Percentiles rank a stretch among this genome's conserved stretches.
These are phyloP conservation scores for Sericinus montela DNA, from an alignment of 2,888 invertebrate species.

Conservation along the genomic window DNA sequence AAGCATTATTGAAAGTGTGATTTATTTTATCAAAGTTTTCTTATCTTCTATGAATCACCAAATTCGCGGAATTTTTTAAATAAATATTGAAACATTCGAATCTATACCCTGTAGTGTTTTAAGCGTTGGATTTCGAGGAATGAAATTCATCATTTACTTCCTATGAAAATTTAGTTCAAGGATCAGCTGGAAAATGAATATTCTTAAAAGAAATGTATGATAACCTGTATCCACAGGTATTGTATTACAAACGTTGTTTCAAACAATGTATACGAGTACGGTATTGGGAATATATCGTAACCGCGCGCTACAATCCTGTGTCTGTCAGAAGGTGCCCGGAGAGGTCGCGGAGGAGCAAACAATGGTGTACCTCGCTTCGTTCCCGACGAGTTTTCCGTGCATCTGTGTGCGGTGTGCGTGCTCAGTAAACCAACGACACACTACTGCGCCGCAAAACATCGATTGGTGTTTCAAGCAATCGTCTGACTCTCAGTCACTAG, in stretches of 20 bases:
- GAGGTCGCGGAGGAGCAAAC: constrained; percentile 27
- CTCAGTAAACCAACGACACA: constrained; percentile 41
- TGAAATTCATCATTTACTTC: too few relatives aligned
- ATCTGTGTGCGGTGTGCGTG: constrained; percentile 49
- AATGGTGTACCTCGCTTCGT: constrained; percentile 37
- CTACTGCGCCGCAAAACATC: constrained; percentile 64
- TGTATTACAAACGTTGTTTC: too few relatives aligned
- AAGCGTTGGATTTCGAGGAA: too few relatives aligned
- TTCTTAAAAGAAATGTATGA: too few relatives aligned
- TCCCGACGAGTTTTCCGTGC: constrained; percentile 31
- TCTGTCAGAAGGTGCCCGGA: neutral
- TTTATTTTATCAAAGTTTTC: neutral
- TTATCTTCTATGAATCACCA: neutral
- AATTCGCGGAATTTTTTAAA: too few relatives aligned
- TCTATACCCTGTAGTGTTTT: too few relatives aligned
- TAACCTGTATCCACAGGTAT: too few relatives aligned
- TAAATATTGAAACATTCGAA: too few relatives aligned
- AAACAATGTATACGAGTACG: too few relatives aligned
- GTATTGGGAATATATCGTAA: neutral
- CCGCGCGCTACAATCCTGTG: neutral
- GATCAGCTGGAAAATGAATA: too few relatives aligned
- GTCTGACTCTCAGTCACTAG: constrained; percentile 65
- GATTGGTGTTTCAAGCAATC: constrained; percentile 67
- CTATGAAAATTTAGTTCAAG: too few relatives aligned
- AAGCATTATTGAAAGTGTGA: neutral